Base-by-base conservation (phyloP, 2,888 invertebrate genomes). In the Coenonympha glycerion region DNA sequence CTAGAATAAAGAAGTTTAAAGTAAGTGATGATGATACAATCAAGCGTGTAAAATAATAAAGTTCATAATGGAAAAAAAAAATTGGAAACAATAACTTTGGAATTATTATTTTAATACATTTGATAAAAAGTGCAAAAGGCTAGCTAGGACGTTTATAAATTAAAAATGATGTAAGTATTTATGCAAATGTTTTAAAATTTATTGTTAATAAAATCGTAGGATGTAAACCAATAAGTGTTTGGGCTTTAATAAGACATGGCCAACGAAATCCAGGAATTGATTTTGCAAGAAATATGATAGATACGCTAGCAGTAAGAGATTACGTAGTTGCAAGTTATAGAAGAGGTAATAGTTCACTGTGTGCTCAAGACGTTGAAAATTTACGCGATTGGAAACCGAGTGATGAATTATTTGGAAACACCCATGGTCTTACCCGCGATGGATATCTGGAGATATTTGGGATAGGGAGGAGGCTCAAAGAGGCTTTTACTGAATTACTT, bases 371-470 rank as follows among this genome's bases (percentile, higher is more conserved):
- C 55, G 66, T 83, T 3, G 80, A 83, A 55, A 78, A 81, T 61
- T 63, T 82, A 54, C 65, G 59, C 15, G 62, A 68, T 30, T 82
- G 79, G 77, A 53, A 58, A 33, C 31, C 62, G n/a, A 71, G 77
- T 49, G 59, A 57, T 1, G 65, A 69, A 31, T 63, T 81, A 55
- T 76, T 82, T 41, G 66, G 68, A 42, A 65, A 73, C 39, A 56
- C 64, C 11, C 61, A 62, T 16, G 61, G 71, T 53, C 71, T 85
- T 28, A 71, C 73, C 3, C 63, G 72, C 8, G 82, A 83, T 57
- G 90, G 90, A 11, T 79, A 81, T 68, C 87, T 90, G 59, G 94
- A 95, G 71, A 72, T 92, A 58, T 83, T 84, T 58, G 88, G 89
- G 39, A 80, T 94, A 13, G 93, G 73, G 2, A 68, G 62, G 39